Evolutionary conservation across 2,113 vertebrate species (phyloP).

Genomic region (Chaetodon auriga): DNA sequence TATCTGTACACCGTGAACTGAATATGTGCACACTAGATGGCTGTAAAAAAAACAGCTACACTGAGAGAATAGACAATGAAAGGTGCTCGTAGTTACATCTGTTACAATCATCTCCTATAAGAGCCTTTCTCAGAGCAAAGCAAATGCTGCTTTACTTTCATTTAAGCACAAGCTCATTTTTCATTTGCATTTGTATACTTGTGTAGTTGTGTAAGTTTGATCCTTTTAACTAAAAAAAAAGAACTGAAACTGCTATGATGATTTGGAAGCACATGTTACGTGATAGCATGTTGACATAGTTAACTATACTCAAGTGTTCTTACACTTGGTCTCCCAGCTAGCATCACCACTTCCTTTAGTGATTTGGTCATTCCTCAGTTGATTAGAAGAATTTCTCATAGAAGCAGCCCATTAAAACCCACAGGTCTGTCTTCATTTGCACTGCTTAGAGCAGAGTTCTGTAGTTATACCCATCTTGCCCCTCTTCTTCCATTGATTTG

Average conservation of each 20-base stretch:
- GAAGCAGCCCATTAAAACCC: background rate
- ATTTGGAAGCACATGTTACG: background rate
- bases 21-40: conserved; percentile 47
- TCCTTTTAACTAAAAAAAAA: background rate
- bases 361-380: background rate
- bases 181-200: background rate
- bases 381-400: background rate
- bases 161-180: background rate
- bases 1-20: conserved; percentile 43
- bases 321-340: background rate
- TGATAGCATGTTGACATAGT: background rate
- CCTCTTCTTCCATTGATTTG: background rate
- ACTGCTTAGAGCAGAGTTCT: background rate
- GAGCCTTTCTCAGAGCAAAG: background rate
- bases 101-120: conserved; percentile 4
- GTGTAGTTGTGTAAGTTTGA: background rate
- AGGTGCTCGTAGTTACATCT: conserved; percentile 30
- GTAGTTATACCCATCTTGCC: background rate
- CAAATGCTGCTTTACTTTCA: background rate
- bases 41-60: conserved; percentile 8
- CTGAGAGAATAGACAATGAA: conserved; percentile 14
- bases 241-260: background rate
- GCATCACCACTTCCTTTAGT: background rate
- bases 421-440: conserved; percentile 1
- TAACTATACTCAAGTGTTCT: background rate